Base-by-base conservation (phyloP, 2,113 vertebrate genomes). In the Larimichthys crocea region DNA sequence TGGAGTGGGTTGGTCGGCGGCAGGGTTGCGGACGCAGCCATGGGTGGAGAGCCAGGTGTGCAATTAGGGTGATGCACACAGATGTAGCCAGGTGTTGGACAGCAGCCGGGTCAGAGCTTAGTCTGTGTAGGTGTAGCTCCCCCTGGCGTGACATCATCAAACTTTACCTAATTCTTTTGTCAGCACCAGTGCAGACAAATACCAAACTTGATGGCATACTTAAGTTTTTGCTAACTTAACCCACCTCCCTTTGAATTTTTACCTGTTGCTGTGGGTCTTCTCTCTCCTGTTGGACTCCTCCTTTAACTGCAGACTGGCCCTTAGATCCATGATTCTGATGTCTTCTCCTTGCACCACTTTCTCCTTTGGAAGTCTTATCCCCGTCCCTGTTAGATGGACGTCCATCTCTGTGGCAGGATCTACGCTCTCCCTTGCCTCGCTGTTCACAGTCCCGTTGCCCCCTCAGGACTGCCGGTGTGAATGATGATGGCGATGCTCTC, bases 401-500 rank as follows among this genome's bases (percentile, higher is more conserved):
- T 0, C 94, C 96, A 0, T 96, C 96, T 29, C 96, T 96, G 89
- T 96, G 96, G 4, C 95, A 94, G 0, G 94, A 86, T 0, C 96
- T 94, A 3, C 95, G 91, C 88, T 97, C 97, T 0, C 88, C 85
- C 70, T 92, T 95, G 60, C 87, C 87, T 0, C 94, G 1, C 81
- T 81, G 0, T 92, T 95, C 62, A 90, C 76, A 0, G 94, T 74
- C 10, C 96, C 95, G 0, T 96, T 97, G 53, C 96, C 97, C 3
- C 97, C 97, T 70, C 91, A 91, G 83, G 86, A 86, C 20, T 94
- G 95, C 2, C 94, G 86, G 0, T 97, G 97, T 0, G 94, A 89
- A 0, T 91, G 93, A 76, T 97, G 97, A 61, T 97, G 96, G 40
- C 95, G 96, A 55, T 96, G 96, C 68, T 97, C 97, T 65, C 92